A percentile compares a stretch with the other conserved stretches of the same genome.
These are phyloP conservation scores for Argya squamiceps DNA, from an alignment of 2,797 vertebrate genomes.

Conservation along the genomic window DNA sequence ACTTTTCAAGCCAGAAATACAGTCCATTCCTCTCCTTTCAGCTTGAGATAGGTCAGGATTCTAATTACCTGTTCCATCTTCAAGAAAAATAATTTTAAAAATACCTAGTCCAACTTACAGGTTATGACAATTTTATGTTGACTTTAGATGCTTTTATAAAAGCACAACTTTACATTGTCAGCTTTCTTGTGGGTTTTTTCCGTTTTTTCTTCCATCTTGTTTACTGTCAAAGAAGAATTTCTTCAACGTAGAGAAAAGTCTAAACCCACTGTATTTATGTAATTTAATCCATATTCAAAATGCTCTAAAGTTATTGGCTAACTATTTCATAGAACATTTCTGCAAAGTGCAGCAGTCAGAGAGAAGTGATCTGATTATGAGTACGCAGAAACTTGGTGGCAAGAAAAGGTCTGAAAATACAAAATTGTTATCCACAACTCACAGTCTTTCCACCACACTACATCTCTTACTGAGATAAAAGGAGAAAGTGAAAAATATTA, in stretches of 20 bases:
- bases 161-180: background rate
- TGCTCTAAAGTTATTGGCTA: background rate
- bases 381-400: background rate
- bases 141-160: background rate
- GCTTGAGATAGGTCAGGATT: background rate
- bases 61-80: background rate
- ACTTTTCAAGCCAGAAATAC: background rate
- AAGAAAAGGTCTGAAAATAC: background rate
- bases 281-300: background rate
- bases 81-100: background rate
- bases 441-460: accelerated
- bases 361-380: background rate
- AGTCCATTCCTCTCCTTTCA: background rate
- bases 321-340: background rate
- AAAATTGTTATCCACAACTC: background rate
- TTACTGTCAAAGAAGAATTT: background rate
- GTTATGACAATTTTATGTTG: background rate
- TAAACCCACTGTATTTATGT: background rate
- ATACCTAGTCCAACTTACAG: background rate
- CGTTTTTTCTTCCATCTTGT: background rate
- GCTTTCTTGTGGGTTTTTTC: background rate
- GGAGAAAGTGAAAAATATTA: background rate
- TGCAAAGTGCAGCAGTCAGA: background rate
- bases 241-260: background rate
- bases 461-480: background rate